These are phyloP conservation scores for Typhlomys cinereus DNA, from an alignment of 2,113 vertebrate species.

Conservation along the genomic window DNA sequence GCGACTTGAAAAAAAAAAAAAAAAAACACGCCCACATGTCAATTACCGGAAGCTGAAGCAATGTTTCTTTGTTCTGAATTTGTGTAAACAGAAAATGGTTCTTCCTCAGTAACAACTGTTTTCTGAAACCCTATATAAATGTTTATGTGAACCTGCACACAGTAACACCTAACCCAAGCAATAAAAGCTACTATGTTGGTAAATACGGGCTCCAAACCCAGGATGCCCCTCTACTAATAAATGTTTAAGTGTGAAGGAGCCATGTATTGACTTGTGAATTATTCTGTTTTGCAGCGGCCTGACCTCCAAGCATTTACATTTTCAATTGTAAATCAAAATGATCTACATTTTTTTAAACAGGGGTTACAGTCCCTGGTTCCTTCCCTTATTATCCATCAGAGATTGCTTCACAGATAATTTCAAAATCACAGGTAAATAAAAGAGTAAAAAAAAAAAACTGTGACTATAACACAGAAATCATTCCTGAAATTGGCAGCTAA, in stretches of 20 bases:
- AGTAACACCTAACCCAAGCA: conserved; percentile 76
- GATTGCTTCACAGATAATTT: conserved; percentile 75
- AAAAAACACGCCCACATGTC: conserved; percentile 90
- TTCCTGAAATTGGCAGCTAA: conserved; percentile 69
- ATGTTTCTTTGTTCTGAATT: conserved; percentile 87
- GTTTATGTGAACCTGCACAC: conserved; percentile 85
- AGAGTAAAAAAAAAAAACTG: conserved; percentile 75
- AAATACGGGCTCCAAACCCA: conserved; percentile 60
- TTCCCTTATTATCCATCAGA: conserved; percentile 77
- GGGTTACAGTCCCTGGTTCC: conserved; percentile 62
- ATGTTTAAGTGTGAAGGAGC: conserved; percentile 78
- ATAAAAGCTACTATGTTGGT: conserved; percentile 75
- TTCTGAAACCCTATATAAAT: conserved; percentile 89
- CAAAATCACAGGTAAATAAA: conserved; percentile 80
- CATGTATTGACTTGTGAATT: conserved; percentile 83
- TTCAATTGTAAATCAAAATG: conserved; percentile 84
- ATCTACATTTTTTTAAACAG: conserved; percentile 74
- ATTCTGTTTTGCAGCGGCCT: conserved; percentile 81
- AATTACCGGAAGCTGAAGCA: conserved; percentile 88
- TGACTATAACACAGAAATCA: conserved; percentile 52
- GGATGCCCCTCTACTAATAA: conserved; percentile 80
- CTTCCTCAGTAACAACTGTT: conserved; percentile 89
- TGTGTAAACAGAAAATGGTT: conserved; percentile 88
- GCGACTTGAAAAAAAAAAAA: conserved; percentile 85
- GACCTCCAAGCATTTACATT: conserved; percentile 87